Base-by-base conservation (phyloP, 2,113 vertebrate genomes). In the Anolis sagrei region DNA sequence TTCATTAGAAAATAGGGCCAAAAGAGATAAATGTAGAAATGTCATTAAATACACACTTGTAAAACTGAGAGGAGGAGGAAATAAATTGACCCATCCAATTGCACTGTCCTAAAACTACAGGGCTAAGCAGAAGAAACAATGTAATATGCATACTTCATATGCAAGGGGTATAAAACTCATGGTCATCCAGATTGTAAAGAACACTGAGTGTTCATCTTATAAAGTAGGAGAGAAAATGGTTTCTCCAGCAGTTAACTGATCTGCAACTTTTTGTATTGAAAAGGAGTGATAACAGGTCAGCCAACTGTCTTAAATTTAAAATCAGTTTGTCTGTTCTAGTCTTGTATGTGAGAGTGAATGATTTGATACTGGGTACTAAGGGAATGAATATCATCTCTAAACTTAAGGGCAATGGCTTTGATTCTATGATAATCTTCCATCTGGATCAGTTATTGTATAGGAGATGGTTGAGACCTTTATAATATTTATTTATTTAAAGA, bases 341-440 rank as follows among this genome's bases (percentile, higher is more conserved):
- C 48, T 16, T 1, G 7, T 51, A 2, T 73, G 34, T 75, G 58
- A 90, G 78, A 89, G 51, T 3, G 69, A 92, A 90, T 23, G 11
- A 68, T 87, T 76, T 75, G 23, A 78, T 81, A n/a, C 13, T 1
- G 29, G 83, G 13, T 73, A 27, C 74, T 23, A 0, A 86, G 1
- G 66, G n/a, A 78, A 78, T 78, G 84, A 85, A 10, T 87, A 69
- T 86, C 0, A 66, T 23, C 29, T 73, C 77, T 72, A 49, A 85
- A 2, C 5, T 8, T 82, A 82, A 76, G 11, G 82, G 2, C 1
- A 16, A 14, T 58, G 13, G 3, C 18, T 58, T 58, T 58, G 13
- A 58, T 58, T 3, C 18, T 54, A 54, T 54, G 13, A 16, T 14
- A 16, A 16, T 54, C 34, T 78, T 75, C 23, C 29, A 58, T 54